Conservation (phyloP, 1,140 invertebrate species). For the Bombus sibiricus region DNA sequence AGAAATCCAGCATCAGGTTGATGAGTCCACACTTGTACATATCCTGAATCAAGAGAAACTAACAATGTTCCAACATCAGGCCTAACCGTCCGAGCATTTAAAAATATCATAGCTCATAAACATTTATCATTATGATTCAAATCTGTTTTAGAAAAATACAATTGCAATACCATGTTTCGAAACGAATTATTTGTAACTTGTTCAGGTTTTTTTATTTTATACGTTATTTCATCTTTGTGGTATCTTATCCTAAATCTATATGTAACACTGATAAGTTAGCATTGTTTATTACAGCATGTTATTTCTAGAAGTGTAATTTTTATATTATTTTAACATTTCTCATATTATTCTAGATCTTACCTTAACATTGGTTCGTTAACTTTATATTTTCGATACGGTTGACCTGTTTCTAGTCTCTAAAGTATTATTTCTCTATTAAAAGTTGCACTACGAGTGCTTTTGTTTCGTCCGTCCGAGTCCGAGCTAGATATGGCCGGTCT, state of each 20-base stretch:
- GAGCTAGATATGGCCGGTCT: no score
- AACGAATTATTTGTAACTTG: no score
- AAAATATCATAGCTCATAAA: constrained; percentile 82
- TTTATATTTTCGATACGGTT: constrained; percentile 83
- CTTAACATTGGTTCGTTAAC: constrained; percentile 68
- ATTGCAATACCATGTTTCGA: not conserved
- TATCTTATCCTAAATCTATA: constrained; percentile 35
- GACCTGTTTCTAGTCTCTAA: constrained; percentile 89
- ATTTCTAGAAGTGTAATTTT: not conserved
- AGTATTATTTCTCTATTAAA: constrained; percentile 91
- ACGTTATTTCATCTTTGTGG: constrained; percentile 1
- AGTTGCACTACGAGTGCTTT: constrained; percentile 70
- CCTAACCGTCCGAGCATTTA: constrained; percentile 80
- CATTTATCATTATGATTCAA: not conserved
- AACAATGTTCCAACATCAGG: constrained; percentile 86
- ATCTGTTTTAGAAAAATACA: no score
- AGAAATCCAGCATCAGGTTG: constrained; percentile 86
- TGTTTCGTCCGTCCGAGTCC: no score
- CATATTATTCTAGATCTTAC: constrained; percentile 45
- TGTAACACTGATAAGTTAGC: not conserved
- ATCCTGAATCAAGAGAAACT: constrained; percentile 86
- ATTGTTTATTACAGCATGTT: not conserved
- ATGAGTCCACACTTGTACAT: constrained; percentile 88
- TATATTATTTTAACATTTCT: not conserved
- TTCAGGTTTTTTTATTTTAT: not conserved